Evolutionary conservation across 2,888 invertebrate genomes (phyloP), one percentile per base, ranked within the genome.

Genomic region (Itoplectis maculator): DNA sequence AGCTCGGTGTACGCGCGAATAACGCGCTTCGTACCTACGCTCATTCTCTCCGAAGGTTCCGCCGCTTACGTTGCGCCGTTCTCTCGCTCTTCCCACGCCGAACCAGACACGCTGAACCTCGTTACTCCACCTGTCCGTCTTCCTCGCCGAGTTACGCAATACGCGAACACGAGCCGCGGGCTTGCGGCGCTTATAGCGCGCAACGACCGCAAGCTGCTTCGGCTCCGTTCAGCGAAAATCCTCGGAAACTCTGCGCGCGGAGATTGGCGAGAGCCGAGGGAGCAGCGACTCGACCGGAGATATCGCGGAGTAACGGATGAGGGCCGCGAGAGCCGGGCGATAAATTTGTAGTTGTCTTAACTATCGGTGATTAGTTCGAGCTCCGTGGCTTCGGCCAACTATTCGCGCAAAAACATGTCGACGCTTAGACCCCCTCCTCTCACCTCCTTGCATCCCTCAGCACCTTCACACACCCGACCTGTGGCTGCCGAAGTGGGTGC

Each of bases 61-160:
- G 37, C 18, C 51, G 20, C 45, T 23, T 23, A 8, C 15, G n/a
- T 47, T 59, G 47, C 61, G 56, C 35, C 42, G 40, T 68, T 20
- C 56, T 70, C 47, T 66, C 56, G 66, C 47, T 66, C n/a, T 15
- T 29, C 29, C 29, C 29, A 29, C 29, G n/a, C 40, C 61, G 47
- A 78, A n/a, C n/a, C n/a, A n/a, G n/a, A 82, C 81, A 82, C 72
- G 79, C 63, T 70, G 79, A 84, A 81, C 79, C 80, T 87, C 85
- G 78, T 86, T 87, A 86, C 83, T 74, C 79, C 77, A 74, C 72
- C 79, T 82, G 83, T 80, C 85, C 68, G 42, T 84, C 82, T 81
- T 51, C 68, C 81, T 42, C 56, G n/a, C n/a, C 65, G 51, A 47
- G 47, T 73, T 66, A 61, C 54, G 56, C 45, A 56, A n/a, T 49